These are phyloP conservation scores for Tenualosa ilisha DNA, from an alignment of 2,797 vertebrate genomes.

Conservation along the genomic window DNA sequence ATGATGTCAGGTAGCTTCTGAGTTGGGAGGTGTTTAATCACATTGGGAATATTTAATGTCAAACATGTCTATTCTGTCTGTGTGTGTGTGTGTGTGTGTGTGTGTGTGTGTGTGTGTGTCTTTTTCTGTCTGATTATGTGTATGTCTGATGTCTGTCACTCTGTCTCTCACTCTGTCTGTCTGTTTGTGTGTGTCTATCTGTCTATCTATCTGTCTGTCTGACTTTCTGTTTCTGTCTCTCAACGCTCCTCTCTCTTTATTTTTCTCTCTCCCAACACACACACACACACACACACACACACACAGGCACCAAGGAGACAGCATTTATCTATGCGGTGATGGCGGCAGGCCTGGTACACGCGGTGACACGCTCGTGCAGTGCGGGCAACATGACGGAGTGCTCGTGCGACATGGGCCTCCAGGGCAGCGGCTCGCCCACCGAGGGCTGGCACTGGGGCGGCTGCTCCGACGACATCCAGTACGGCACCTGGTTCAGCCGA, in stretches of 20 bases:
- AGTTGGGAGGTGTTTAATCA: no score
- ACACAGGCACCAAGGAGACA: conserved; percentile 89
- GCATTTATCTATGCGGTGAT: conserved; percentile 90
- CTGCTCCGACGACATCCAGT: conserved; percentile 91
- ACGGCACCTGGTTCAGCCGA: conserved; percentile 90
- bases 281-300: not conserved
- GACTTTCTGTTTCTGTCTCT: not conserved
- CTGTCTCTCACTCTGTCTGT: not conserved
- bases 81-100: not conserved
- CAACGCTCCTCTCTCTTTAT: not conserved
- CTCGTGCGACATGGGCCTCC: conserved; percentile 82
- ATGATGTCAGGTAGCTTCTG: no score
- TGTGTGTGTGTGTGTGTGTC: not conserved
- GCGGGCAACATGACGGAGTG: conserved; percentile 92
- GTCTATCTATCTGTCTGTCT: no score
- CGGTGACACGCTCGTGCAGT: conserved; percentile 89
- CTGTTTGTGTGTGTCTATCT: no score
- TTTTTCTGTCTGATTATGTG: not conserved
- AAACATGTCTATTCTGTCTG: not conserved
- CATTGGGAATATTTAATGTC: no score
- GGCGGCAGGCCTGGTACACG: conserved; percentile 88
- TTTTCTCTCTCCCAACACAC: not conserved
- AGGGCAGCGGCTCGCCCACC: conserved; percentile 69
- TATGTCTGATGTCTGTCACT: not conserved
- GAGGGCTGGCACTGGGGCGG: conserved; percentile 97